These are phyloP conservation scores for Fundulus diaphanus DNA, from an alignment of 2,797 vertebrate genomes.

Conservation along the genomic window DNA sequence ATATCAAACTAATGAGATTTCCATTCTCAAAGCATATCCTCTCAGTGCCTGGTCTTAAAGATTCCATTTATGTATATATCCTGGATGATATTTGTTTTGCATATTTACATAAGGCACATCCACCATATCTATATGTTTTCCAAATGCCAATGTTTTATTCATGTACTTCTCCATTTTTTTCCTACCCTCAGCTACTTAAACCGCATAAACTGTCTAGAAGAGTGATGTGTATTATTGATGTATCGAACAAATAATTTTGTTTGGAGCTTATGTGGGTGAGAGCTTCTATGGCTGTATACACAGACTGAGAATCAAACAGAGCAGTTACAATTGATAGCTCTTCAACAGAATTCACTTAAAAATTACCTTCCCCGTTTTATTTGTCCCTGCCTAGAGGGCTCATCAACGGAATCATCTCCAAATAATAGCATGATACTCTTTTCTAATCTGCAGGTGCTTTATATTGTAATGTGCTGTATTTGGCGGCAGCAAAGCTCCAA, in stretches of 20 bases:
- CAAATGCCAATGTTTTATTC: constrained; percentile 82
- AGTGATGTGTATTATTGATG: constrained; percentile 72
- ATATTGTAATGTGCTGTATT: constrained; percentile 24
- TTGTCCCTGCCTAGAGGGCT: constrained; percentile 17
- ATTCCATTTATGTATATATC: constrained; percentile 79
- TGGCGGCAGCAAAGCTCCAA: constrained; percentile 29
- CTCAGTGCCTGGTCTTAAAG: constrained; percentile 64
- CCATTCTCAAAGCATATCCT: constrained; percentile 75
- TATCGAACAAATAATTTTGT: constrained; percentile 72
- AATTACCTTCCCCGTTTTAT: constrained; percentile 22
- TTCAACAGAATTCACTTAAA: constrained; percentile 53
- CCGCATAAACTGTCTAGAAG: constrained; percentile 74
- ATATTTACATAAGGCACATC: constrained; percentile 80
- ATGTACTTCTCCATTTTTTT: constrained; percentile 73
- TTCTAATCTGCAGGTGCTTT: constrained; percentile 5
- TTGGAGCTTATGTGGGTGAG: constrained; percentile 66
- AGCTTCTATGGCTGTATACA: constrained; percentile 52
- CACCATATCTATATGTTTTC: constrained; percentile 77
- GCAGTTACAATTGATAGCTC: constrained; percentile 62
- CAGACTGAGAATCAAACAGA: constrained; percentile 57
- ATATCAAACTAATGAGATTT: constrained; percentile 84
- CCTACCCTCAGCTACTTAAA: constrained; percentile 74
- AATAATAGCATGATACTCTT: constrained; percentile 18
- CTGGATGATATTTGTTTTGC: constrained; percentile 79
- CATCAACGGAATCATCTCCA: constrained; percentile 23